Evolutionary conservation across 2,888 invertebrate genomes (phyloP), one percentile per base, ranked within the genome.

Genomic region (Danaus chrysippus): DNA sequence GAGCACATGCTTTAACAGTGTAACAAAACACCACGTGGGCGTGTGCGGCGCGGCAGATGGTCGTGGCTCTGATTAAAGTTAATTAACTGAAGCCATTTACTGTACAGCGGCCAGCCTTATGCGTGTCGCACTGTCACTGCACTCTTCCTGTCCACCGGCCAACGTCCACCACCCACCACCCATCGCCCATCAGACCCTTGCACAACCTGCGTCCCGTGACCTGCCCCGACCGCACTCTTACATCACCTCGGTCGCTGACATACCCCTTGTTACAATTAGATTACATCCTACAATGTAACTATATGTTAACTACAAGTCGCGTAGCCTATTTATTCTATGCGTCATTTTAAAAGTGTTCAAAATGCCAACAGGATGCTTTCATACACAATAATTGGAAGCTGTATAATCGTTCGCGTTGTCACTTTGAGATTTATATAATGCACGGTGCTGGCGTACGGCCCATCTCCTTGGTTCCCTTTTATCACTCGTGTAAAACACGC

Each of bases 51-150:
- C 71, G 79, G 81, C 90, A 91, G 86, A 89, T 91, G 89, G 83
- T 81, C 79, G 79, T 74, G 82, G 81, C 80, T 83, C 83, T 88
- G 89, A 90, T 91, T 89, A 91, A 89, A 91, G 83, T 89, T 90
- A 91, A 91, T 90, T 91, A 91, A 88, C 87, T 88, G 90, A 91
- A 91, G 90, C 90, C 90, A 85, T 90, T 87, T 86, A 83, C 83
- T 80, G 79, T 76, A 73, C 77, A 80, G 75, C 79, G 71, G 70
- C 73, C 72, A 76, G 76, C 73, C 64, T 68, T 69, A 71, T 68
- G 73, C 68, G 72, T 71, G 72, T 68, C 71, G 75, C 60, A 58
- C 62, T 61, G 58, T 54, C 64, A 52, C 54, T 62, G 59, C 64
- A 59, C 44, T 59, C 73, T 69, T 46, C 69, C 71, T 62, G 41